phyloP scores from a whole-genome alignment of 2,113 vertebrate genomes.

The Gulo gulo region DNA sequence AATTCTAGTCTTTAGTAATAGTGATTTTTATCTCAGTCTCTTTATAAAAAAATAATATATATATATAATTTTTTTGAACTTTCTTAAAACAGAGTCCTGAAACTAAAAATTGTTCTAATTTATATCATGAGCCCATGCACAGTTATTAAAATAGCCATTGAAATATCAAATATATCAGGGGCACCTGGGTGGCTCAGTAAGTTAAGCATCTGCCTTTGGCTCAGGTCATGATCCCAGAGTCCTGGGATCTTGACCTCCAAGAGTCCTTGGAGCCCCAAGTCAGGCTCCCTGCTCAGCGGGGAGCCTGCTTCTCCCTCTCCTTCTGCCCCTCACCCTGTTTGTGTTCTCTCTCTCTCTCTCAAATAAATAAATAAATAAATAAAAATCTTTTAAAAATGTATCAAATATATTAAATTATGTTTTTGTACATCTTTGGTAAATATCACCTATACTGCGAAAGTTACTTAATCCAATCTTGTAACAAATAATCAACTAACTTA shows the following conservation, averaged over 20 bases:
- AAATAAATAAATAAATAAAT: too few relatives aligned
- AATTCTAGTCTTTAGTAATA: background rate
- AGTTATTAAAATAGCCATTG: background rate
- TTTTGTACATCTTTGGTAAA: background rate
- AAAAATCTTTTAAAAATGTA: background rate
- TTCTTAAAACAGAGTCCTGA: background rate
- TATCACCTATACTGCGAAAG: background rate
- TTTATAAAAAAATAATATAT: background rate
- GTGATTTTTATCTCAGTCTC: background rate
- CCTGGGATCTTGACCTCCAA: too few relatives aligned
- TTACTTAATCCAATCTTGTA: background rate
- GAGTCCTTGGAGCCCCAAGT: too few relatives aligned
- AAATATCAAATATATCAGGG: background rate
- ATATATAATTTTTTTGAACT: background rate
- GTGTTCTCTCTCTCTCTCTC: too few relatives aligned
- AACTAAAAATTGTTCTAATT: background rate
- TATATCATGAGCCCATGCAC: background rate
- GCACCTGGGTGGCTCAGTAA: background rate
- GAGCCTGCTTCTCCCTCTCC: too few relatives aligned
- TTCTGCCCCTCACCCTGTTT: too few relatives aligned
- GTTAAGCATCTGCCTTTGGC: background rate
- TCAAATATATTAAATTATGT: background rate
- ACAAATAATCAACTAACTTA: background rate
- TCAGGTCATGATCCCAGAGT: too few relatives aligned
- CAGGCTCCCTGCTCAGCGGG: too few relatives aligned